phyloP scores from a whole-genome alignment of 1,140 invertebrate species.

The Scaptomyza montana region DNA sequence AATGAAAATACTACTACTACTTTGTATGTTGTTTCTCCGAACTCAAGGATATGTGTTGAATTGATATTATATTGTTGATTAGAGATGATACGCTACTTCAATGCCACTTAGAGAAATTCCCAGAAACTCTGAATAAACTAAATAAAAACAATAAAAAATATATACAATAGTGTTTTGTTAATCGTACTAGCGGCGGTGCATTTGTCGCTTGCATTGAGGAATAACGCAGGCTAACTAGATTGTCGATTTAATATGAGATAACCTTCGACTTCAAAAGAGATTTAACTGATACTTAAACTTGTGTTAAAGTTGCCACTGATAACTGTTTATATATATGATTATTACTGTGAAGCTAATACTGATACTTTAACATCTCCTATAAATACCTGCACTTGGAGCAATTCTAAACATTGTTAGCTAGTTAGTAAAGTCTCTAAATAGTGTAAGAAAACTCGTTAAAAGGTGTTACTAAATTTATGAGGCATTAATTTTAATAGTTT shows the following conservation, averaged over 20 bases:
- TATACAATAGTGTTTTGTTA: not conserved
- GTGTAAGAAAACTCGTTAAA: too few relatives aligned
- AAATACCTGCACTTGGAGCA: too few relatives aligned
- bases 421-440: not conserved
- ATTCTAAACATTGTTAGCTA: too few relatives aligned
- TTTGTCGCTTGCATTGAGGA: conserved; percentile 11
- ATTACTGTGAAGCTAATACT: too few relatives aligned
- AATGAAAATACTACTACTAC: conserved; percentile 22
- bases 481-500: conserved; percentile 6
- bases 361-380: too few relatives aligned
- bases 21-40: conserved; percentile 61
- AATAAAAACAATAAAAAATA: conserved; percentile 62
- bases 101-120: conserved; percentile 48
- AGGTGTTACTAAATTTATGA: not conserved
- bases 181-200: not conserved
- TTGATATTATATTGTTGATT: conserved; percentile 59
- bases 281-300: not conserved
- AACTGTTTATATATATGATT: too few relatives aligned
- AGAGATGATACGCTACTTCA: conserved; percentile 46
- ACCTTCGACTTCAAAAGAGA: conserved; percentile 6
- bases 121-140: conserved; percentile 73
- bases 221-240: not conserved
- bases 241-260: conserved; percentile 4
- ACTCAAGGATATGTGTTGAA: conserved; percentile 29
- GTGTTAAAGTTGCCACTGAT: too few relatives aligned